Base-by-base conservation (phyloP, 2,797 vertebrate genomes). In the Sciaenops ocellatus region DNA sequence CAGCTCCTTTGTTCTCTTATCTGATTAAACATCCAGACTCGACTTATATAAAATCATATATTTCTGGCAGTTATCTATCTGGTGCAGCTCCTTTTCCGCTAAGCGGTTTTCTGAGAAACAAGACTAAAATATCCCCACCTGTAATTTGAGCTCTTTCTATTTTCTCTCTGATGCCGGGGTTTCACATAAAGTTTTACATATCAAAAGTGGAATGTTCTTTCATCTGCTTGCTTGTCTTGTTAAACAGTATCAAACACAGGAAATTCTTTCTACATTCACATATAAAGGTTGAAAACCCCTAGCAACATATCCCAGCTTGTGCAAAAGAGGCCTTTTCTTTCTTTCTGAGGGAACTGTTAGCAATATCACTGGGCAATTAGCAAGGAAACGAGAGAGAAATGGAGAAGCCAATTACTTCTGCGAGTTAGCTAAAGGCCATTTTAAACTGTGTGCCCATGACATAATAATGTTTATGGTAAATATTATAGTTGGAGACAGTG, bases 381-480 rank as follows among this genome's bases (percentile, higher is more conserved):
- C 92, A 93, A 92, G 94, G 94, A 96, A 96, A 95, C 88, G 90
- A 95, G 95, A 95, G 94, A 95, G 95, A 95, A 96, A 95, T 95
- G 88, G 95, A 95, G 94, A 95, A 95, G 94, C 94, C 96, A 96
- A 96, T 96, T 96, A 96, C 95, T 95, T 95, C 91, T 95, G 86
- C 68, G 94, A 96, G 95, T 95, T 95, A 96, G 96, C 96, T 96
- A 96, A 96, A 96, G 95, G 96, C 95, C 95, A 96, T 96, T 96
- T 96, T 96, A 96, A 96, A 96, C 95, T 96, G 95, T 96, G 95
- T 96, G 95, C 95, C 95, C 95, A 95, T 96, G 96, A 96, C 96
- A 96, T 96, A 96, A 96, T 96, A 96, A 96, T 96, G 95, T 96
- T 96, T 96, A 96, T 96, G 95, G 96, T 96, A 97, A 96, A 96